Base-by-base conservation (phyloP, 2,888 invertebrate genomes). In the Hipparchia sbordonii region DNA sequence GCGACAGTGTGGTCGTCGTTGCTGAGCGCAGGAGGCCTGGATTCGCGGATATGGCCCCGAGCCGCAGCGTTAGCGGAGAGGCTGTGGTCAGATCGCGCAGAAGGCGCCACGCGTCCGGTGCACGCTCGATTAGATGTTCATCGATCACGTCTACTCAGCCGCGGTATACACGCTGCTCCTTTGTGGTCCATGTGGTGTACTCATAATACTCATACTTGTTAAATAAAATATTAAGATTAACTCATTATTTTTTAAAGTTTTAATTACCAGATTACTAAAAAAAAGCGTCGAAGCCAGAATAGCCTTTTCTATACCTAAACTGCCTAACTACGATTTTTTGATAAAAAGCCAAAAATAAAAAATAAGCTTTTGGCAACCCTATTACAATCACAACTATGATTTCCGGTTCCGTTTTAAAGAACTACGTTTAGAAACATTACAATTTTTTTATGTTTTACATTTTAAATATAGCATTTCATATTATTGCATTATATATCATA, bases 1-100 rank as follows among this genome's bases (percentile, higher is more conserved):
- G 97, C 95, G 1, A 96, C 97, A 51, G 91, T 97, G 70, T 98
- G 98, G 98, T 96, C 96, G 7, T 96, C 97, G 81, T 96, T 96
- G 85, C 94, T 96, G 9, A 95, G 96, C 79, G 95, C 96, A 78
- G 94, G 94, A 57, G 95, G 96, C 39, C 85, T 97, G 73, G 97
- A 97, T 81, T 93, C 95, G 70, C 95, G 96, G 80, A 89, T 97
- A 77, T 98, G 97, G 97, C 97, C 97, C 7, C 93, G 97, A 71
- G 95, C 96, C 0, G 96, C 97, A 0, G 97, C 97, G 0, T 88
- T 97, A 72, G 97, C 96, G 0, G 97, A 97, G 87, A 95, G 97
- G 79, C 85, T 97, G 71, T 97, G 97, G 97, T 94, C 94, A 48
- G 96, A 96, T 80, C 83, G 89, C 52, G 93, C 95, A 6, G 91